Evolutionary conservation across 2,888 invertebrate species (phyloP).

Genomic region (Strigamia transsilvanica): DNA sequence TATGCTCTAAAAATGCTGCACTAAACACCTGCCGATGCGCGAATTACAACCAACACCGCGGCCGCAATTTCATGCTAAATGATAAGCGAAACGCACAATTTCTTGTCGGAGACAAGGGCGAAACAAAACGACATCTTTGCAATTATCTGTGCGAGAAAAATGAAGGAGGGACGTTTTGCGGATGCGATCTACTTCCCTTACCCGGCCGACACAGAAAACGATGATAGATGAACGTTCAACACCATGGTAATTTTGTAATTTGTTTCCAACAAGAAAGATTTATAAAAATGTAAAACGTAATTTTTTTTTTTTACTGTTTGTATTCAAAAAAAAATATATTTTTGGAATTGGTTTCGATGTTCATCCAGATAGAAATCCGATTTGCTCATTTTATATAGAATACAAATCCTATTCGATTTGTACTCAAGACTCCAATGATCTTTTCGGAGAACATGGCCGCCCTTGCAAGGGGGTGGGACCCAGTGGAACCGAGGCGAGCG

Average conservation of each 20-base stretch:
- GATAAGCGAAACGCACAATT: background rate
- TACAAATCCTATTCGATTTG: slow-evolving; percentile 39
- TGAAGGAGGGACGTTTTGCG: slow-evolving; percentile 79
- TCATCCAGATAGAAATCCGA: slow-evolving; percentile 31
- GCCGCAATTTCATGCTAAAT: background rate
- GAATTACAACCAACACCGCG: background rate
- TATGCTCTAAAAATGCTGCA: slow-evolving; percentile 10
- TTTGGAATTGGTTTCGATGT: slow-evolving; percentile 1
- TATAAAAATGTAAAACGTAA: background rate
- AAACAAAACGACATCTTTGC: slow-evolving; percentile 68
- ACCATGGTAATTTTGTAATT: background rate
- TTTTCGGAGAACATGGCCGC: slow-evolving; percentile 32
- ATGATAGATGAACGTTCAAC: background rate
- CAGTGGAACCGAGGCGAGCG: background rate
- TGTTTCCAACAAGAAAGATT: background rate
- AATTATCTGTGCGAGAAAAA: slow-evolving; percentile 73
- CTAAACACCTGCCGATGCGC: background rate
- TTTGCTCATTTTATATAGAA: slow-evolving; percentile 33
- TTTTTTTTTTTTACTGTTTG: background rate
- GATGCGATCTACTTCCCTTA: slow-evolving; percentile 74
- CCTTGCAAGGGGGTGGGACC: background rate
- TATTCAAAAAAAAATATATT: background rate
- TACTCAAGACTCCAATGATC: slow-evolving; percentile 20
- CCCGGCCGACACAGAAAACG: background rate
- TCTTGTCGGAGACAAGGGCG: background rate